A percentile compares a stretch with the other conserved stretches of the same genome.
Evolutionary conservation across 2,113 vertebrate species (phyloP).

Genomic region (Rhea pennata): DNA sequence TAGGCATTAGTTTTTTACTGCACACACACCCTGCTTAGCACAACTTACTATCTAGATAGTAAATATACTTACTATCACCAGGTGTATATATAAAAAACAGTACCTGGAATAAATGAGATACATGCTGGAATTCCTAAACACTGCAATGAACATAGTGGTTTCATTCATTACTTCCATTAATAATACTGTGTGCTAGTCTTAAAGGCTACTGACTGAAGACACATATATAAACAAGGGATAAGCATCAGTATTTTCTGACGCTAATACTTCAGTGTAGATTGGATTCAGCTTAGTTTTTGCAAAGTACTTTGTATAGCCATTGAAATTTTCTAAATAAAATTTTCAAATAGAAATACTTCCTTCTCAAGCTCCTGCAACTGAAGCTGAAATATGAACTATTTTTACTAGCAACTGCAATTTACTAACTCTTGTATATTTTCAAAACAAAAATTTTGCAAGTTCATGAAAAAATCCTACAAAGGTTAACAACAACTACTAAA

Average conservation of each 20-base stretch:
- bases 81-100: not conserved
- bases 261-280: not conserved
- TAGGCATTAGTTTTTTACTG: rapidly evolving
- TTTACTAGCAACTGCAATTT: not conserved
- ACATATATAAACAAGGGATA: not conserved
- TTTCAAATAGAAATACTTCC: not conserved
- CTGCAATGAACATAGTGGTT: not conserved
- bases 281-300: not conserved
- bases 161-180: not conserved
- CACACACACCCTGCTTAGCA: not conserved
- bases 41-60: not conserved
- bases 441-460: not conserved
- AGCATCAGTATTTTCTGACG: not conserved
- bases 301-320: not conserved
- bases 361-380: not conserved
- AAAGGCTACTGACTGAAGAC: not conserved
- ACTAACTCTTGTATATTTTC: not conserved
- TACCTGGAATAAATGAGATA: not conserved
- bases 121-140: not conserved
- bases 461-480: not conserved
- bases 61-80: not conserved
- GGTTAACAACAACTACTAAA: not conserved
- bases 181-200: not conserved
- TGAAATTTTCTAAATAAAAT: not conserved
- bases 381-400: not conserved